These are phyloP conservation scores for Silurus glanis DNA, from an alignment of 2,113 vertebrate genomes.

Conservation along the genomic window DNA sequence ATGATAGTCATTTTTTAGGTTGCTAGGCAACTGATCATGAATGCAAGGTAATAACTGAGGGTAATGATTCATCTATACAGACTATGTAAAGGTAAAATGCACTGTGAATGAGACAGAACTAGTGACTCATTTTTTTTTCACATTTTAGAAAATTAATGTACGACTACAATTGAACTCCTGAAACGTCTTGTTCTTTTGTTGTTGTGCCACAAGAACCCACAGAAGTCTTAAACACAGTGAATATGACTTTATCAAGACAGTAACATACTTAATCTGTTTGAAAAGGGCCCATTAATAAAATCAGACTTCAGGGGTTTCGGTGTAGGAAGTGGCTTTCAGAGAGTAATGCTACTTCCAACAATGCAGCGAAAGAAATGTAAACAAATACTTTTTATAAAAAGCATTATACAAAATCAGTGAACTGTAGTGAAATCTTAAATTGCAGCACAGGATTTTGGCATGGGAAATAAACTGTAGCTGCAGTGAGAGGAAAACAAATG, in stretches of 20 bases:
- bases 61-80: background rate
- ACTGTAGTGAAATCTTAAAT: background rate
- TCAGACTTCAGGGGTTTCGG: background rate
- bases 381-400: background rate
- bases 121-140: background rate
- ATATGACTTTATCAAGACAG: background rate
- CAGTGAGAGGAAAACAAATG: background rate
- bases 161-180: background rate
- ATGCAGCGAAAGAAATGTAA: background rate
- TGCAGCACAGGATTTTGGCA: background rate
- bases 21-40: conserved; percentile 21
- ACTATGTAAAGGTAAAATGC: background rate
- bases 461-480: background rate
- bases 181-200: no score
- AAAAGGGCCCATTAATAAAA: background rate
- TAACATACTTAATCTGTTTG: background rate
- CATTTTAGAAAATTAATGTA: background rate
- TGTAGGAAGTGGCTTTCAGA: background rate
- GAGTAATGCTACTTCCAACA: background rate
- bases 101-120: background rate
- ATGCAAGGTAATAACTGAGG: background rate
- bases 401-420: background rate
- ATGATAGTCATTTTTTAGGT: background rate
- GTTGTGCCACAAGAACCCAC: no score
- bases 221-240: background rate